Evolutionary conservation across 1,140 invertebrate species (phyloP).

Genomic region (Octopus sinensis): DNA sequence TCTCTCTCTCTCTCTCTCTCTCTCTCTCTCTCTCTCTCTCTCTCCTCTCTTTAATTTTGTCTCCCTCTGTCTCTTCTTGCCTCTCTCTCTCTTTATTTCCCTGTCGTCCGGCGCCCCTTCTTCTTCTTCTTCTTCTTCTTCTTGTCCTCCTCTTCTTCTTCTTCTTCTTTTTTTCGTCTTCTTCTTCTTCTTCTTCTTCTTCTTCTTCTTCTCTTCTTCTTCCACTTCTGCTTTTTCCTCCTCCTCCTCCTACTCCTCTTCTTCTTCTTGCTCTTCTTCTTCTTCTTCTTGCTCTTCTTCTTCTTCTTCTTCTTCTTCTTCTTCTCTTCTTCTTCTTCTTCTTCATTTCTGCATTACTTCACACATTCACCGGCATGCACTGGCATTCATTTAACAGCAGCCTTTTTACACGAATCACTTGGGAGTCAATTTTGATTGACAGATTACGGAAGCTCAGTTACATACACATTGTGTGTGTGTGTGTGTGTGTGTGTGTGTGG

Average conservation of each 20-base stretch:
- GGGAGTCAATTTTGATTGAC: no score
- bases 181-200: background rate
- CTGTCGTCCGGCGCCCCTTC: background rate
- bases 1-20: background rate
- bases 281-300: background rate
- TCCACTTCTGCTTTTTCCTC: background rate
- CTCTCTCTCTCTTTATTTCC: background rate
- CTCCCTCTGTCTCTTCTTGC: background rate
- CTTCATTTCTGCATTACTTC: background rate
- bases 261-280: background rate
- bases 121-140: background rate
- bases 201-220: background rate
- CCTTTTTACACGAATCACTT: no score
- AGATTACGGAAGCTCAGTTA: no score
- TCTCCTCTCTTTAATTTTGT: background rate
- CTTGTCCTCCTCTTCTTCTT: background rate
- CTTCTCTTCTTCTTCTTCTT: background rate
- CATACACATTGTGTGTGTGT: no score
- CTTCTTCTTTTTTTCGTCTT: background rate
- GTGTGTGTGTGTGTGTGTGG: no score
- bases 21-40: background rate
- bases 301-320: background rate
- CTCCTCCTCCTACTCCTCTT: background rate
- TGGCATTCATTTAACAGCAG: no score
- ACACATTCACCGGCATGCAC: no score